phyloP scores from a whole-genome alignment of 53 echinoderm and acorn worm genomes.

The Mesocentrotus franciscanus region DNA sequence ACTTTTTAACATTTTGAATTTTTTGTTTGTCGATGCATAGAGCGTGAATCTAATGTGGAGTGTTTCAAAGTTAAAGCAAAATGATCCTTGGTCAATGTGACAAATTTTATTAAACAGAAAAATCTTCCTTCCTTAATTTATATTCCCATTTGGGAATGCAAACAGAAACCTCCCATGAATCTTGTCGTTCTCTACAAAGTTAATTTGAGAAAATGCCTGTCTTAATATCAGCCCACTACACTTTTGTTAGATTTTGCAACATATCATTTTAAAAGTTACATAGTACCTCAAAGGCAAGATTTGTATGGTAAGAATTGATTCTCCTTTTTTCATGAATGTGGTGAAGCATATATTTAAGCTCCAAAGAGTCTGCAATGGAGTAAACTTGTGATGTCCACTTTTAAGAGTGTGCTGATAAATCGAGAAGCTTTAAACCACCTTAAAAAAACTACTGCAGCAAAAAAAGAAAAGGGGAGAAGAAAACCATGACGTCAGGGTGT shows the following conservation, averaged over 20 bases:
- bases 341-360: not conserved
- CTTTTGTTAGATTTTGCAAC: not conserved
- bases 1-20: not conserved
- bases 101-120: not conserved
- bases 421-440: too few relatives aligned
- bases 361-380: not conserved
- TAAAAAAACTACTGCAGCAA: too few relatives aligned
- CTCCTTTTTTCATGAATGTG: not conserved
- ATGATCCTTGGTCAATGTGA: not conserved
- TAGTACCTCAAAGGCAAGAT: not conserved
- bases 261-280: not conserved
- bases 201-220: too few relatives aligned
- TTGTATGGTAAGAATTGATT: not conserved
- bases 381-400: not conserved
- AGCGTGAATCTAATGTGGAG: not conserved
- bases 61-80: not conserved
- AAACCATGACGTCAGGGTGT: too few relatives aligned
- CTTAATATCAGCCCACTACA: not conserved
- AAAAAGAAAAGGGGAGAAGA: too few relatives aligned
- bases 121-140: not conserved
- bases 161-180: not conserved
- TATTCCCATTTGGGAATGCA: not conserved
- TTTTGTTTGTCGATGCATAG: not conserved
- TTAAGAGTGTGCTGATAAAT: not conserved
- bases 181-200: too few relatives aligned